A percentile compares a stretch with the other conserved stretches of the same genome.
phyloP scores from a whole-genome alignment of 2,797 vertebrate species.

The Oreochromis grahami region DNA sequence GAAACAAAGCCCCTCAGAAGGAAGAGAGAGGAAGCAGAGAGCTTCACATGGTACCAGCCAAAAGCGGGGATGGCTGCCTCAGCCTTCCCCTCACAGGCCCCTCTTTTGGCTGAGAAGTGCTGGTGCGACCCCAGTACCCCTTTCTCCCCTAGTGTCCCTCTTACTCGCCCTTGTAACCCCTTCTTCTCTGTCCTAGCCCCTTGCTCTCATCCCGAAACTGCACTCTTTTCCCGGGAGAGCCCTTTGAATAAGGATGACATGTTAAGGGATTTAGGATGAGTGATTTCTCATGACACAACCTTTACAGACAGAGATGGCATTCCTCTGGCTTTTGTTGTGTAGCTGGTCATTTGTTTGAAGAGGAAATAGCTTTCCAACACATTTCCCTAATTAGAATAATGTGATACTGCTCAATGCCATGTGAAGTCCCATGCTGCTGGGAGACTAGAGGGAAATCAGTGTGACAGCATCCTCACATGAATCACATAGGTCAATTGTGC shows the following conservation, averaged over 20 bases:
- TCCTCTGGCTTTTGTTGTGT: conserved; percentile 67
- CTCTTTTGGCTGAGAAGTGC: conserved; percentile 66
- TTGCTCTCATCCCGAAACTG: conserved; percentile 39
- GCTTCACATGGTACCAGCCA: conserved; percentile 82
- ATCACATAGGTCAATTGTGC: conserved; percentile 44
- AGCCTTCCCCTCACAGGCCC: conserved; percentile 65
- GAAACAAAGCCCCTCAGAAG: conserved; percentile 79
- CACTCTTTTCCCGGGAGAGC: conserved; percentile 14
- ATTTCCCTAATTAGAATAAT: conserved; percentile 75
- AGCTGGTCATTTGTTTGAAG: conserved; percentile 59
- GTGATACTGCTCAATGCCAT: conserved; percentile 57
- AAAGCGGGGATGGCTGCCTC: conserved; percentile 68
- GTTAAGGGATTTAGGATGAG: conserved; percentile 66
- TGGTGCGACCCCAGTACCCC: conserved; percentile 64
- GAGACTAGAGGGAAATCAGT: conserved; percentile 56
- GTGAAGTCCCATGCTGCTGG: conserved; percentile 68
- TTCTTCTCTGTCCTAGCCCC: conserved; percentile 44
- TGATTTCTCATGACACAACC: conserved; percentile 71
- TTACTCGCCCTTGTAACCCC: conserved; percentile 47
- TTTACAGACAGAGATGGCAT: conserved; percentile 52
- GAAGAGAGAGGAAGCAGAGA: conserved; percentile 75
- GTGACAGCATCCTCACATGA: conserved; percentile 54
- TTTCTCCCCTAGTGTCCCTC: conserved; percentile 46
- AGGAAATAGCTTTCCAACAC: conserved; percentile 74
- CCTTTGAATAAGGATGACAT: conserved; percentile 49